Evolutionary conservation across 2,797 vertebrate species (phyloP), one percentile per base, ranked within the genome.

Genomic region (Rallus crepitans): DNA sequence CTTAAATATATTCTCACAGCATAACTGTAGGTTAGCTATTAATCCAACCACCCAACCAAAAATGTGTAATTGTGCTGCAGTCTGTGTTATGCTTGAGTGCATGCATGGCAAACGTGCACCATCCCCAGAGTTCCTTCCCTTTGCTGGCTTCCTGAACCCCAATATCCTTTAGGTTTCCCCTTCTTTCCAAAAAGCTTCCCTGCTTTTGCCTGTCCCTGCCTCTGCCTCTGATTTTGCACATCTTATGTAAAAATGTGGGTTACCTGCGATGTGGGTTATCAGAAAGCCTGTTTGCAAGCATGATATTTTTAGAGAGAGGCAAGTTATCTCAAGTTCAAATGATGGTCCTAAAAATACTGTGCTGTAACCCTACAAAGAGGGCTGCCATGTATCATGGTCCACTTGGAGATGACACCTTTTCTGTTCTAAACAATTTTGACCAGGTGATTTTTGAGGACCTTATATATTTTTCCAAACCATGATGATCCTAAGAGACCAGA

Each of bases 1-100:
- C 85, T 93, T 33, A 95, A 89, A 92, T 73, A 63, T 60, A 82
- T 84, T 93, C 71, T 82, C 13, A 20, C 30, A 69, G 30, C 56
- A 7, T 28, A 90, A 79, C 81, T n/a, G 52, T 8, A 24, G 80
- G 47, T 83, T 91, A 76, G 35, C 31, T 90, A 66, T 84, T 77
- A 84, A 82, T 84, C 48, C 73, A 82, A 66, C 39, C 19, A 61
- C 28, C 15, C 88, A 76, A 70, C 53, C 77, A 87, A 82, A 94
- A 82, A 56, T 8, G 20, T 21, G 42, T 33, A 3, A 70, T 89
- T 89, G 87, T 90, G 47, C 76, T 79, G 45, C 50, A 69, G 37
- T 37, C n/a, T 27, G 33, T 39, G 68, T 35, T 72, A 53, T 37
- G 39, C 68, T 42, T 66, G 55, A 88, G 39, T 35, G 63, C 12